A percentile compares a stretch with the other conserved stretches of the same genome.
Conservation (phyloP, 2,888 invertebrate species). For the Drosophila maculinotata region DNA sequence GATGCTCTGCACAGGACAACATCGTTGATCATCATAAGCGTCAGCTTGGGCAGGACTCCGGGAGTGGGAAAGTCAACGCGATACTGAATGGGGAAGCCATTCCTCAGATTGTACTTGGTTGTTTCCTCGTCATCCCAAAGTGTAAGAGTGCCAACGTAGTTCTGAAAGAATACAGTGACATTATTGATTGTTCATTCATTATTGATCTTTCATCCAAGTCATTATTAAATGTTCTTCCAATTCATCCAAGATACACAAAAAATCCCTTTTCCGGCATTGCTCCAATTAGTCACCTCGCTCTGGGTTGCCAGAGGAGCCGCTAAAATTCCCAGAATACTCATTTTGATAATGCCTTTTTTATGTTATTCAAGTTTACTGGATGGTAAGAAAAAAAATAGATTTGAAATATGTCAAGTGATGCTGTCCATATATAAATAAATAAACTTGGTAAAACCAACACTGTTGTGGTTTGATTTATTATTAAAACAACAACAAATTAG, state of each 20-base stretch:
- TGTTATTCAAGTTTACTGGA: neutral
- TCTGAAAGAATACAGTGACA: slow-evolving; percentile 47
- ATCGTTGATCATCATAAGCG: slow-evolving; percentile 86
- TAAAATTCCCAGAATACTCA: slow-evolving; percentile 11
- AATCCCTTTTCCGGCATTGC: neutral
- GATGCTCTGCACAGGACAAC: slow-evolving; percentile 86
- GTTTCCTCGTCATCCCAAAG: slow-evolving; percentile 67
- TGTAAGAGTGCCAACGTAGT: slow-evolving; percentile 64
- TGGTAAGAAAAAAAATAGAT: slow-evolving; percentile 1
- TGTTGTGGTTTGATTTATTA: slow-evolving; percentile 31
- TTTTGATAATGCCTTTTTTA: neutral
- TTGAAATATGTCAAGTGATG: no score
- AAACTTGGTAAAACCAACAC: slow-evolving; percentile 42
- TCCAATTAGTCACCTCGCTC: neutral
- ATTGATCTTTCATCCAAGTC: no score
- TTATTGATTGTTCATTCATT: no score
- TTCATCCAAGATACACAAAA: neutral
- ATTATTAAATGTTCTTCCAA: neutral
- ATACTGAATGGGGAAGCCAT: slow-evolving; percentile 85
- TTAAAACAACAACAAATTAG: slow-evolving; percentile 15
- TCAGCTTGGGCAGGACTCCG: slow-evolving; percentile 87
- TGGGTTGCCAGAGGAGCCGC: neutral
- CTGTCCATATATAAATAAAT: slow-evolving; percentile 20
- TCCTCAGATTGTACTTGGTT: slow-evolving; percentile 57
- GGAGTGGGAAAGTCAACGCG: slow-evolving; percentile 87